A percentile compares a stretch with the other conserved stretches of the same genome.
These are phyloP conservation scores for Aspidapion aeneum DNA, from an alignment of 2,888 invertebrate genomes.

Conservation along the genomic window DNA sequence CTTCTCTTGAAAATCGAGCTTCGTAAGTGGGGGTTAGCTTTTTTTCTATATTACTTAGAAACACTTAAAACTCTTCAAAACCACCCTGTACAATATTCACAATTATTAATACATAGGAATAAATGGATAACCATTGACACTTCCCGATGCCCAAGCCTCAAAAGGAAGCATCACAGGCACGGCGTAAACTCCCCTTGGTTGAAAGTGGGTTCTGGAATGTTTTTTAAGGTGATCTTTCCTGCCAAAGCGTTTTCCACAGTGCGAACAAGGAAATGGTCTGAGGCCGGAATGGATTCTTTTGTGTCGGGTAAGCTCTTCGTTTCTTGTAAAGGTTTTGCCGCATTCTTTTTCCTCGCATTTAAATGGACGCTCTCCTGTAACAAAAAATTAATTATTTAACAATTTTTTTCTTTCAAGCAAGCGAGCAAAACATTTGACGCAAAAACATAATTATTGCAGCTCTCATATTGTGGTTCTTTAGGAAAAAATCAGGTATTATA, in stretches of 20 bases:
- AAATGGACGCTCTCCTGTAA: constrained; percentile 78
- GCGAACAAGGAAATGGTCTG: constrained; percentile 79
- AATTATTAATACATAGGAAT: constrained; percentile 33
- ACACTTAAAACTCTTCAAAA: no score
- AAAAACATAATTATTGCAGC: no score
- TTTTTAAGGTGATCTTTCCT: constrained; percentile 93
- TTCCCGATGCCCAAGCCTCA: constrained; percentile 42
- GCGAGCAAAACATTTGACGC: no score
- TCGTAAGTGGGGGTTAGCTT: no score
- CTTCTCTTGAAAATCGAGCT: no score
- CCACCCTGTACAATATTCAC: no score
- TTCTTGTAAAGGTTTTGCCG: constrained; percentile 86
- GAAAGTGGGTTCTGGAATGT: constrained; percentile 81
- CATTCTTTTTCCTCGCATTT: constrained; percentile 83
- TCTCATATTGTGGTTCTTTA: no score
- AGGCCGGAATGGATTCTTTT: constrained; percentile 86
- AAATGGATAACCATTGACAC: constrained; percentile 30
- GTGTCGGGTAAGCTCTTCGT: constrained; percentile 90
- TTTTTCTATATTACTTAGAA: no score
- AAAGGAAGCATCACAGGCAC: constrained; percentile 47
- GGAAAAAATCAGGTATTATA: no score
- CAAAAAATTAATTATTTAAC: constrained; percentile 18
- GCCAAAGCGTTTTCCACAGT: constrained; percentile 91
- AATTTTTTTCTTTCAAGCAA: constrained; percentile 6
- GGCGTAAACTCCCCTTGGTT: constrained; percentile 51